Conservation (phyloP, 2,113 vertebrate species). For the Xiphophorus maculatus region DNA sequence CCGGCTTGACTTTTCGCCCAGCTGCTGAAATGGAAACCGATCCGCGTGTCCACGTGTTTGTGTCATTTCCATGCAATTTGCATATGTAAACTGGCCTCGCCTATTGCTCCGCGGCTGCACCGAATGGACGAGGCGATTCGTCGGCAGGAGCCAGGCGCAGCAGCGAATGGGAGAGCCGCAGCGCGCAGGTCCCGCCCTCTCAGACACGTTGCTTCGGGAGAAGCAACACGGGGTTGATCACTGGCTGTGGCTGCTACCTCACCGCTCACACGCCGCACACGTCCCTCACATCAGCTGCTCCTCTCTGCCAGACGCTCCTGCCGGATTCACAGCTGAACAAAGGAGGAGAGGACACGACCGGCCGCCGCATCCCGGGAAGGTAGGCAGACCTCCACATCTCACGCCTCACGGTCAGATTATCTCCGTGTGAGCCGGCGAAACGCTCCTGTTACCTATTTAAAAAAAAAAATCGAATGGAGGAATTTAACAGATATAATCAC, state of each 20-base stretch:
- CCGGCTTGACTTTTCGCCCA: constrained; percentile 69
- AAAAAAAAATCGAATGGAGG: constrained; percentile 18
- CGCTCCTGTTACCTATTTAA: not conserved
- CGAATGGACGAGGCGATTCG: constrained; percentile 63
- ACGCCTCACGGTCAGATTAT: not conserved
- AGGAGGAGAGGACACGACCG: constrained; percentile 55
- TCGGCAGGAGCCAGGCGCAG: constrained; percentile 3
- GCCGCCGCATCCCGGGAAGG: constrained; percentile 72
- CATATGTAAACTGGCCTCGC: constrained; percentile 76
- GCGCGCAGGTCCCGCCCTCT: constrained; percentile 65
- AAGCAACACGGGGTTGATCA: constrained; percentile 80
- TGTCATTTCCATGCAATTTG: constrained; percentile 80
- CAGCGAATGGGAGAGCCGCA: constrained; percentile 60
- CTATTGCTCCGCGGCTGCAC: constrained; percentile 67
- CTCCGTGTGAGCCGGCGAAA: not conserved
- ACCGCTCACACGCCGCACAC: constrained; percentile 61
- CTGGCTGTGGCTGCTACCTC: constrained; percentile 52
- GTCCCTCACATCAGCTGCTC: constrained; percentile 58
- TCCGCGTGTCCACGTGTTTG: constrained; percentile 85
- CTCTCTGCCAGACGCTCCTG: constrained; percentile 31
- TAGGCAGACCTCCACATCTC: constrained; percentile 37
- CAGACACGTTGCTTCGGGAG: constrained; percentile 85
- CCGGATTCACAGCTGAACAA: constrained; percentile 75
- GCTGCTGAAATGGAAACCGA: constrained; percentile 76
- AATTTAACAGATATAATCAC: constrained; percentile 28